Evolutionary conservation across 2,113 vertebrate species (phyloP), one percentile per base, ranked within the genome.

Genomic region (Pterocles gutturalis): DNA sequence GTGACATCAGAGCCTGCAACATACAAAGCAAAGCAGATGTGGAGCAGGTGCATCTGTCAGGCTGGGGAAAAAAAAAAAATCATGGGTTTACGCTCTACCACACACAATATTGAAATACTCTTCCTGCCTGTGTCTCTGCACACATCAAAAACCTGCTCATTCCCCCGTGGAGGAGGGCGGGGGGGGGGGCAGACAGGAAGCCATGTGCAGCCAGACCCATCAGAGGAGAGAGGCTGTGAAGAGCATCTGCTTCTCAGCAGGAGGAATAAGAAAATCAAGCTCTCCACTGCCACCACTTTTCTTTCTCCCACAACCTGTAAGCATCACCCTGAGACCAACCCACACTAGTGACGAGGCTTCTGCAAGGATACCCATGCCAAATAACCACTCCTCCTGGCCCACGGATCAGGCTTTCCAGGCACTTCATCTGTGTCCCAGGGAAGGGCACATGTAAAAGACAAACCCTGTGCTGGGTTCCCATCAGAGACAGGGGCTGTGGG

Each of bases 1-100:
- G 99, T 55, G 99, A 99, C 99, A 99, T 99, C 98, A 99, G 97
- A 75, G 99, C 99, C 99, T 99, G 91, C 45, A 97, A 98, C 41
- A 95, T 24, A 97, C 1, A 29, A 93, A 94, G 16, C 31, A 91
- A 66, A 86, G 60, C 73, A 90, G 78, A 87, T 83, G 55, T 89
- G 65, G 36, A 89, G 48, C 34, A 81, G 51, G 43, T 91, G 70
- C 48, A 86, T 60, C 67, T 64, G 65, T 46, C 48, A 86, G 61
- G n/a, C 90, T 73, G 65, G 81, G 51, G 4, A n/a, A 49, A 67
- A 67, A 49, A 67, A 67, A 77, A 75, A 54, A 53, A 18, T 5
- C 0, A 0, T 66, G 33, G 6, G 19, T 94, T 96, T 81, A 87
- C 1, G 13, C 60, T 87, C 36, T 86, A 84, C 78, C 54, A 87